Base-by-base conservation (phyloP, 2,113 vertebrate genomes). In the Galemys pyrenaicus region DNA sequence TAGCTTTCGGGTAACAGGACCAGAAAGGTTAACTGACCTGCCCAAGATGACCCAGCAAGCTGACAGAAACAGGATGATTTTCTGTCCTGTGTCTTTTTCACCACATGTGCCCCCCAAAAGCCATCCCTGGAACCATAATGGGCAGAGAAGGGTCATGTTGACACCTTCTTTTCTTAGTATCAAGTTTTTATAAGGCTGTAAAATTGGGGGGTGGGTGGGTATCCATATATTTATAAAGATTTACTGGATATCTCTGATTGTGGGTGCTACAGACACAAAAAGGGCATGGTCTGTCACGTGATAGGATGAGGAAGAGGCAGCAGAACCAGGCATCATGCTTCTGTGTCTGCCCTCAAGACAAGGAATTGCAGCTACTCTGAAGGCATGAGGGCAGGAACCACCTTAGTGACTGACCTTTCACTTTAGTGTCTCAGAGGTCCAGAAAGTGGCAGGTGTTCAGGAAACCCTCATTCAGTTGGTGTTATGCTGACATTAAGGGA, bases 271-370 rank as follows among this genome's bases (percentile, higher is more conserved):
- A 58, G 41, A 24, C 1, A 2, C 17, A 56, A 58, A 2, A 2
- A 28, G 13, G 46, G 41, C 5, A 15, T 9, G n/a, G 32, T 56
- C 49, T 35, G 6, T 17, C 3, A 9, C 0, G 24, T 7, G 28
- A 35, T 3, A 26, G 10, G 22, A 17, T 37, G 26, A 24, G 73
- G 37, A 28, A 37, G 71, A 24, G 46, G 8, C 24, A 15, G 0
- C 12, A 4, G 54, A 39, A 0, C 22, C 7, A 15, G 20, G 41
- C 6, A 7, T 8, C 6, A 0, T 1, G 5, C n/a, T 12, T 46
- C 32, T 10, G 0, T 30, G 12, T 22, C 41, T 64, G 32, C 65
- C 62, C 20, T 39, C 26, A 13, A 7, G 17, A 8, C 37, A 7
- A 16, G 71, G 78, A 41, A 15, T 32, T 1, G 0, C 20, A 37